These are phyloP conservation scores for Arvicanthis niloticus DNA, from an alignment of 2,113 vertebrate genomes.

Conservation along the genomic window DNA sequence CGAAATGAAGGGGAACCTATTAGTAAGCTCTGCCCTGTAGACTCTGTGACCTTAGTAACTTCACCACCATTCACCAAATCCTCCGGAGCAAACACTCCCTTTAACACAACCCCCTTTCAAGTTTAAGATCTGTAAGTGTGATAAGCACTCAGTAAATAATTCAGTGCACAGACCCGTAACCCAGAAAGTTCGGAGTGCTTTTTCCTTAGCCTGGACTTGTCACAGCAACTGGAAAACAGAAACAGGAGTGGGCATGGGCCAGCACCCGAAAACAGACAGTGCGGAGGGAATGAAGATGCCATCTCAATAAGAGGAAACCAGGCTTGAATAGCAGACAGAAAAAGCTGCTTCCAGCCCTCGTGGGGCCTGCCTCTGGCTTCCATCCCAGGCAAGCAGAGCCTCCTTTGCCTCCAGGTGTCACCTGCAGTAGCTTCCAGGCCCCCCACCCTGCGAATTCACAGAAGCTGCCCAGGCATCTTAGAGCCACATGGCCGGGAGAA, in stretches of 20 bases:
- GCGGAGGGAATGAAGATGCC: background rate
- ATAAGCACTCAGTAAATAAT: background rate
- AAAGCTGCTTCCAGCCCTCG: background rate
- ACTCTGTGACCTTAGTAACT: background rate
- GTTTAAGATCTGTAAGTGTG: background rate
- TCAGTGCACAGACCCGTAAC: background rate
- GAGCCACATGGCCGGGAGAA: background rate
- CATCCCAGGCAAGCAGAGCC: background rate
- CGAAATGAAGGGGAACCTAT: background rate
- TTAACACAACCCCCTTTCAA: background rate
- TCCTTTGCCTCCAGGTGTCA: background rate
- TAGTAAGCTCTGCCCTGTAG: background rate
- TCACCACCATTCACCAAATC: background rate
- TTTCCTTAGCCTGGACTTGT: background rate
- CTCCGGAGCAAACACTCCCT: background rate
- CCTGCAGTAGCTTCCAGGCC: background rate
- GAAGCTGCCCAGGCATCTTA: background rate
- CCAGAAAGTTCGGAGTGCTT: background rate
- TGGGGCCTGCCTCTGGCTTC: background rate
- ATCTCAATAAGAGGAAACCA: background rate
- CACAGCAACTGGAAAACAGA: background rate
- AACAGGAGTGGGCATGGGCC: background rate
- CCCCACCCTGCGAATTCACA: background rate
- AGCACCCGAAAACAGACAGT: background rate
- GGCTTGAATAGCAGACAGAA: background rate